Evolutionary conservation across 2,888 invertebrate species (phyloP).

Genomic region (Syrista parreyssii): DNA sequence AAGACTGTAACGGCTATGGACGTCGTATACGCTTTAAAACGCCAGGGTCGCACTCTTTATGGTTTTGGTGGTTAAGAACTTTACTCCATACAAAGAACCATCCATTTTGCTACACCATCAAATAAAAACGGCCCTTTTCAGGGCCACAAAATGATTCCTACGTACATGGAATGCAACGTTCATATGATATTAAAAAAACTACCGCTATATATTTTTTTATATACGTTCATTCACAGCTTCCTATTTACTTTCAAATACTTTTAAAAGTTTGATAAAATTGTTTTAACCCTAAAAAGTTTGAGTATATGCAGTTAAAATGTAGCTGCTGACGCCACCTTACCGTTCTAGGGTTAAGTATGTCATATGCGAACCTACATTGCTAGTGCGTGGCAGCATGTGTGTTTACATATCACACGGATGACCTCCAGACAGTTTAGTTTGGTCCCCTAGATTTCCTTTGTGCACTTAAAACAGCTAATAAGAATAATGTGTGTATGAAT

Average conservation of each 20-base stretch:
- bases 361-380: not conserved
- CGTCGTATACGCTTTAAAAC: conserved; percentile 71
- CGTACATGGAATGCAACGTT: not conserved
- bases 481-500: not conserved
- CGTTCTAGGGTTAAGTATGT: not conserved
- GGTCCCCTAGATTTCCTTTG: not conserved
- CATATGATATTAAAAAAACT: not conserved
- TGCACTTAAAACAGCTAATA: not conserved
- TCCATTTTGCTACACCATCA: not conserved
- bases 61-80: conserved; percentile 67
- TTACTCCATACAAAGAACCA: conserved; percentile 12
- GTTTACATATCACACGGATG: not conserved
- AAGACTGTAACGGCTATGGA: conserved; percentile 75
- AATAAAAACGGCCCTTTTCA: conserved; percentile 34
- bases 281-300: too few species aligned
- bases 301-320: too few species aligned
- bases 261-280: not conserved
- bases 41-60: conserved; percentile 71
- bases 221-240: not conserved
- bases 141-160: conserved; percentile 28
- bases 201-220: not conserved
- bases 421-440: not conserved
- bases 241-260: not conserved
- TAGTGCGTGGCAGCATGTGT: not conserved
- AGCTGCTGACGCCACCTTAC: too few species aligned